phyloP scores from a whole-genome alignment of 2,113 vertebrate species.

The Speoplatyrhinus poulsoni region DNA sequence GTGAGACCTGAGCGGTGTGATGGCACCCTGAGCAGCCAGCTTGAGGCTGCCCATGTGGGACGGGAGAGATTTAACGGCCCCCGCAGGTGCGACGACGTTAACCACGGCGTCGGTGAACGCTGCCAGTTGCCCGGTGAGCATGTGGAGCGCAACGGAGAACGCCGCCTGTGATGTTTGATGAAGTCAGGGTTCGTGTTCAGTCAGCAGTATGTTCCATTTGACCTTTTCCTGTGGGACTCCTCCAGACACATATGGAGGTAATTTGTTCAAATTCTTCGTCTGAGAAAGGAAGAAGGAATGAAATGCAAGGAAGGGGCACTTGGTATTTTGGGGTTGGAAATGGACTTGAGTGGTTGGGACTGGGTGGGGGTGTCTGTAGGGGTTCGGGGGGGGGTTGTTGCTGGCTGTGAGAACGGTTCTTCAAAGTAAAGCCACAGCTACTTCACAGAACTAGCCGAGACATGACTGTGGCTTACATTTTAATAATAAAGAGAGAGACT shows the following conservation, averaged over 20 bases:
- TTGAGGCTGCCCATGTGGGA: slow-evolving; percentile 27
- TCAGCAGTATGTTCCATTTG: slow-evolving; percentile 67
- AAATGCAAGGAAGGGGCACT: not conserved
- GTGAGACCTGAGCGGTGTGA: no score
- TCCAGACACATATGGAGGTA: slow-evolving; percentile 69
- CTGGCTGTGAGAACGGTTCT: not conserved
- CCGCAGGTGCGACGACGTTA: not conserved
- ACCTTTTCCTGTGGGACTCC: slow-evolving; percentile 61
- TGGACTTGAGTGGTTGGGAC: slow-evolving; percentile 21
- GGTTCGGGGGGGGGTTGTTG: not conserved
- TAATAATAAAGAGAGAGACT: no score
- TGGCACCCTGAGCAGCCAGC: not conserved
- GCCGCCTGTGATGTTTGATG: slow-evolving; percentile 49
- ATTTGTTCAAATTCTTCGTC: slow-evolving; percentile 67
- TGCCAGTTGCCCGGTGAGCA: slow-evolving; percentile 48
- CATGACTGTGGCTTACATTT: no score
- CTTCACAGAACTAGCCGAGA: not conserved
- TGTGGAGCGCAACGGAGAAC: slow-evolving; percentile 57
- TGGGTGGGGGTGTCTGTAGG: slow-evolving; percentile 16
- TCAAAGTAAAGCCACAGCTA: not conserved
- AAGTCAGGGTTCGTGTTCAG: slow-evolving; percentile 67
- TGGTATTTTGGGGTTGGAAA: not conserved
- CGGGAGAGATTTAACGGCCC: slow-evolving; percentile 30
- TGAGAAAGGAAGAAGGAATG: slow-evolving; percentile 42
- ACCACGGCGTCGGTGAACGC: slow-evolving; percentile 38